A percentile compares a stretch with the other conserved stretches of the same genome.
Evolutionary conservation across 2,888 invertebrate genomes (phyloP).

Genomic region (Papilio demoleus): DNA sequence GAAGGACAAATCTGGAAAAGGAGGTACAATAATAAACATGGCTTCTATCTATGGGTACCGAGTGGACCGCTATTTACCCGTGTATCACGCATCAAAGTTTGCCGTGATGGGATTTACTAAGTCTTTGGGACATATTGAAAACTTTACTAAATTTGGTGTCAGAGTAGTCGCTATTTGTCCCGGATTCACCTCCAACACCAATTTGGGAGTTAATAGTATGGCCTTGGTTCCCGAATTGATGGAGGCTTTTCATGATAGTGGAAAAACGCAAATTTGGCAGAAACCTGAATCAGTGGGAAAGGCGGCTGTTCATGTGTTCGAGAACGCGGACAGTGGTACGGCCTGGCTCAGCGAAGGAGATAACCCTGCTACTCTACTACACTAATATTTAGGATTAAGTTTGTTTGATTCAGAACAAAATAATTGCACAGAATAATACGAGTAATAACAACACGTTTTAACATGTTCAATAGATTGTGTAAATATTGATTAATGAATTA

Average conservation of each 20-base stretch:
- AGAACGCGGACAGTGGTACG: constrained; percentile 57
- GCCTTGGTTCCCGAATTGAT: not conserved
- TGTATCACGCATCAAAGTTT: constrained; percentile 85
- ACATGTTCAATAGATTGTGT: not conserved
- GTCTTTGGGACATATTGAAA: constrained; percentile 71
- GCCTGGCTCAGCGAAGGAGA: not conserved
- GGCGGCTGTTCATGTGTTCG: constrained; percentile 60
- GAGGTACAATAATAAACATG: constrained; percentile 87
- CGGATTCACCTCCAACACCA: constrained; percentile 79
- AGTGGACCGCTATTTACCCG: constrained; percentile 76
- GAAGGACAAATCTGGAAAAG: constrained; percentile 80
- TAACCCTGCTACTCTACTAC: not conserved
- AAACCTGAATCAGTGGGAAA: constrained; percentile 58
- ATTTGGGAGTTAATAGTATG: constrained; percentile 41
- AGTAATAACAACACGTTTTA: not conserved
- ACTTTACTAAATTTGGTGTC: constrained; percentile 76
- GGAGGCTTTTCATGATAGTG: not conserved
- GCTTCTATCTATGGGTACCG: constrained; percentile 84
- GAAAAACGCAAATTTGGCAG: constrained; percentile 55
- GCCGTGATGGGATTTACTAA: constrained; percentile 76
- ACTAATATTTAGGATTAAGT: not conserved
- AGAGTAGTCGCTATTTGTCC: constrained; percentile 80
- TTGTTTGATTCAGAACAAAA: not conserved
- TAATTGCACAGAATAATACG: not conserved
- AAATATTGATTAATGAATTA: not conserved